A percentile compares a stretch with the other conserved stretches of the same genome.
Conservation (phyloP, 2,797 vertebrate species). For the Coregonus sp. region DNA sequence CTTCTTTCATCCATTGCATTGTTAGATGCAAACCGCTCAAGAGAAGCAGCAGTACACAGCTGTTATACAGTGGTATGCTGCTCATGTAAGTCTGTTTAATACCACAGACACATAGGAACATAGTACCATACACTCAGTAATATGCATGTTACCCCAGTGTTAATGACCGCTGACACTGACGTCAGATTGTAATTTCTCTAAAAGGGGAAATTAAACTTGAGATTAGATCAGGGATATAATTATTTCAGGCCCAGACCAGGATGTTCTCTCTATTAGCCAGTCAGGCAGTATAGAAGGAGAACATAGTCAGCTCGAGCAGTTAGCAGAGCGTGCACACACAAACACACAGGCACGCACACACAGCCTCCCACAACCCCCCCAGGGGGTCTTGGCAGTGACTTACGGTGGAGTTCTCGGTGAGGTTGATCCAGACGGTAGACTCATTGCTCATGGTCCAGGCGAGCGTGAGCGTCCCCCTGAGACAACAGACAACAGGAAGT, state of each 20-base stretch:
- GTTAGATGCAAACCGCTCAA: background rate
- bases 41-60: background rate
- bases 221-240: constrained; percentile 76
- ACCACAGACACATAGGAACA: background rate
- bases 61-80: background rate
- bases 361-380: too few relatives aligned
- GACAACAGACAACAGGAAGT: constrained; percentile 55
- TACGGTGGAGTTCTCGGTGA: constrained; percentile 87
- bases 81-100: background rate
- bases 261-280: constrained; percentile 78
- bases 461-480: constrained; percentile 77
- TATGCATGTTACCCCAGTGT: constrained; percentile 35
- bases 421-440: constrained; percentile 88
- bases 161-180: constrained; percentile 40
- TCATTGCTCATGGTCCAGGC: constrained; percentile 91
- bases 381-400: constrained; percentile 61
- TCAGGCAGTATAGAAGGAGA: constrained; percentile 62
- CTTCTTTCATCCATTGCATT: background rate
- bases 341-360: background rate
- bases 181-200: constrained; percentile 62
- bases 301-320: constrained; percentile 39
- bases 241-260: constrained; percentile 77
- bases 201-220: constrained; percentile 61
- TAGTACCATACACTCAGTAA: background rate
- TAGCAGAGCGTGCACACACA: constrained; percentile 28